Evolutionary conservation across 2,797 vertebrate species (phyloP).

Genomic region (Rallus crepitans): DNA sequence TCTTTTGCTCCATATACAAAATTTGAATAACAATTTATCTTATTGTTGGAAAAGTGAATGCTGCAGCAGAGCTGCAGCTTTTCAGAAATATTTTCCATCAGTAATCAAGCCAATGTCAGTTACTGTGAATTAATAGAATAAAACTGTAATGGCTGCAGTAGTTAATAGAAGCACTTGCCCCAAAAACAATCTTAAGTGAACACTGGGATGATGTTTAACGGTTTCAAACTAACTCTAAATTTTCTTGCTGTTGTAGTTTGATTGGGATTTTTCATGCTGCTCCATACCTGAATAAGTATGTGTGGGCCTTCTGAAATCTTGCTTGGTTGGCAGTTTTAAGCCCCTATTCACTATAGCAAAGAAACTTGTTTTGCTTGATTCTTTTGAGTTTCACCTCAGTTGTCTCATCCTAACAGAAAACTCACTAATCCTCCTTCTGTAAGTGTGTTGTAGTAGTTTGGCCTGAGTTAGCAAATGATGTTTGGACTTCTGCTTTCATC

Average conservation of each 20-base stretch:
- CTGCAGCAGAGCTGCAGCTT: background rate
- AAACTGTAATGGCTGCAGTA: background rate
- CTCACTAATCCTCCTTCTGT: background rate
- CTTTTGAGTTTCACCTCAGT: background rate
- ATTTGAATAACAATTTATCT: conserved; percentile 16
- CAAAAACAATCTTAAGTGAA: background rate
- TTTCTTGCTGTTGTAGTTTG: background rate
- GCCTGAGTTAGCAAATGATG: background rate
- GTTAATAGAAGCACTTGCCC: background rate
- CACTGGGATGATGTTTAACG: background rate
- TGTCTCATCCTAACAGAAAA: background rate
- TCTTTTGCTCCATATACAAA: background rate
- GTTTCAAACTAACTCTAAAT: background rate
- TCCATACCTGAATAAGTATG: background rate
- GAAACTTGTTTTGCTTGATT: background rate
- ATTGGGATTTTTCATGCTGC: background rate
- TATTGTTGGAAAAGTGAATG: background rate
- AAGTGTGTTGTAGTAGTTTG: background rate
- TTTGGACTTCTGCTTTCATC: background rate
- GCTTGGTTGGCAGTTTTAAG: background rate
- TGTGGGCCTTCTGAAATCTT: background rate
- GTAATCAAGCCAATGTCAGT: background rate
- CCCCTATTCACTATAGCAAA: background rate
- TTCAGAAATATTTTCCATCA: background rate
- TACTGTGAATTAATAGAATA: background rate